Conservation (phyloP, 1,140 invertebrate species). For the Drosophila watanabei region DNA sequence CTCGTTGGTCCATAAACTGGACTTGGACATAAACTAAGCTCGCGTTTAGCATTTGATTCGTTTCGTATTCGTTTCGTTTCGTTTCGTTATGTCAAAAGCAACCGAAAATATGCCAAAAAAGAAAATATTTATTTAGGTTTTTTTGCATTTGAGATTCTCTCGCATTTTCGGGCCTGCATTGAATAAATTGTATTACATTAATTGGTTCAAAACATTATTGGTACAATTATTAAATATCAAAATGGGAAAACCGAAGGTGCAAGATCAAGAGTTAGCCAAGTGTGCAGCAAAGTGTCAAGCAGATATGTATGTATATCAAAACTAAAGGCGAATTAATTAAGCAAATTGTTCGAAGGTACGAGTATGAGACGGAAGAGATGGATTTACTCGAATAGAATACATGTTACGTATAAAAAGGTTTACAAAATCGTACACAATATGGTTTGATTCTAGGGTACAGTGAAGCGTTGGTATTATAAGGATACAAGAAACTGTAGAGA, state of each 20-base stretch:
- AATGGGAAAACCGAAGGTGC: conserved; percentile 60
- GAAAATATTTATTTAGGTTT: conserved; percentile 55
- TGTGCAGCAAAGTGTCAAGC: conserved; percentile 71
- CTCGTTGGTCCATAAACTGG: conserved; percentile 85
- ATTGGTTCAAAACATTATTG: conserved; percentile 46
- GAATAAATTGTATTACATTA: conserved; percentile 58
- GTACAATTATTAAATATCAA: conserved; percentile 44
- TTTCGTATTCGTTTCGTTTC: conserved; percentile 41
- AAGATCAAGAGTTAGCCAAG: conserved; percentile 59
- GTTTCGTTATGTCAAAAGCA: conserved; percentile 76
- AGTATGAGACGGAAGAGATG: conserved; percentile 37
- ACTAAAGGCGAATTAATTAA: conserved; percentile 25
- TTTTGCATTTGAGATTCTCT: conserved; percentile 38
- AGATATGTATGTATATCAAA: conserved; percentile 37
- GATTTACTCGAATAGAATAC: conserved; percentile 24
- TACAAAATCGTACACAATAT: conserved; percentile 36
- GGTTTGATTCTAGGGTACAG: conserved; percentile 45
- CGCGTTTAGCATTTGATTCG: conserved; percentile 71
- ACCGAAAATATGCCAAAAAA: conserved; percentile 78
- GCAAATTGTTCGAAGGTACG: conserved; percentile 32
- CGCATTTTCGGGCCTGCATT: conserved; percentile 58
- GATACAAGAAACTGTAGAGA: conserved; percentile 48
- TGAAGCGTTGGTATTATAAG: conserved; percentile 47
- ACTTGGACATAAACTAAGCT: conserved; percentile 85
- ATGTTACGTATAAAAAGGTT: conserved; percentile 25